phyloP scores from a whole-genome alignment of 1,140 invertebrate genomes.

The Streblospio benedicti region DNA sequence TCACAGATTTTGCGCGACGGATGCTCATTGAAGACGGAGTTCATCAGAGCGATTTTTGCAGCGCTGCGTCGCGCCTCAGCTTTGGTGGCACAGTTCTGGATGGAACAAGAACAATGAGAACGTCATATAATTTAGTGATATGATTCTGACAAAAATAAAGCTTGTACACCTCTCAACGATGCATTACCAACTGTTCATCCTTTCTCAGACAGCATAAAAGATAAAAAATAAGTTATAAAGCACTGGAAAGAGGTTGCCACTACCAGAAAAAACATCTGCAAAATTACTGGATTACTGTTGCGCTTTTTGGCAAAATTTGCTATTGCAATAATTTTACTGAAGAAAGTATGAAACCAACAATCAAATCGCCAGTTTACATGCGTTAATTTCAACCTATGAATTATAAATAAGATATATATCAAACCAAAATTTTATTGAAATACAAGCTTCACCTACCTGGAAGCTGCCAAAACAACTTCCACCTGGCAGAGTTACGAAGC shows the following conservation, averaged over 20 bases:
- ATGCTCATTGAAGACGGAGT: constrained; percentile 93
- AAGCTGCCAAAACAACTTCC: constrained; percentile 93
- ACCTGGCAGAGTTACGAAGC: constrained; percentile 86
- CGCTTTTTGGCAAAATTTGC: no score
- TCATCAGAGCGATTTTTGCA: constrained; percentile 92
- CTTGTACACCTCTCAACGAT: no score
- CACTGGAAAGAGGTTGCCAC: no score
- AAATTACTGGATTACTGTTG: no score
- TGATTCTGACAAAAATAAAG: no score
- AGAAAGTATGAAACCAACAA: no score
- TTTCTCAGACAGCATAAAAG: no score
- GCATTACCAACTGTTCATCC: no score
- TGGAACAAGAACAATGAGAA: constrained; percentile 24
- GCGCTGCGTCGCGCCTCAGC: constrained; percentile 85
- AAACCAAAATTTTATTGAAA: not conserved
- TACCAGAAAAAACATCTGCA: no score
- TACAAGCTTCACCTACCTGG: constrained; percentile 54
- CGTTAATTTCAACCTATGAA: not conserved
- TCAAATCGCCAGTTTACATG: constrained; percentile 2
- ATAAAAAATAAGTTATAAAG: no score
- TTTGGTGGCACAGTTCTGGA: constrained; percentile 78
- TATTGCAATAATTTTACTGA: no score
- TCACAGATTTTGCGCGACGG: constrained; percentile 84
- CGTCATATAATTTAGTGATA: no score
- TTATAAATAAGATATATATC: not conserved